Percentiles rank a stretch among this genome's conserved stretches.
These are phyloP conservation scores for Apus apus DNA, from an alignment of 2,113 vertebrate species.

Conservation along the genomic window DNA sequence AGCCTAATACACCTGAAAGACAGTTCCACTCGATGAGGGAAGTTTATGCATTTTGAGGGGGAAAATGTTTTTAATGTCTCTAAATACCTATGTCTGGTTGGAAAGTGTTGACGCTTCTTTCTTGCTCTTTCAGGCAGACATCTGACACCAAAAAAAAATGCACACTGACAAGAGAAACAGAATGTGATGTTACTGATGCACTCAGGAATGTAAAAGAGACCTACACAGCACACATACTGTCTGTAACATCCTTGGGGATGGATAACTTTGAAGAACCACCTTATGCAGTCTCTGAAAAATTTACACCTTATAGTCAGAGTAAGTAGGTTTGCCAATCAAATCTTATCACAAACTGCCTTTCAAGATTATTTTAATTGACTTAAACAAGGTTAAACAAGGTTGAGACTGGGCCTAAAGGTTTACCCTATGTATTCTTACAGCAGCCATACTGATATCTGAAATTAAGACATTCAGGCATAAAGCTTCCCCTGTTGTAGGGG, in stretches of 20 bases:
- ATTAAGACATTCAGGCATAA: neutral
- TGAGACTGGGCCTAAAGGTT: neutral
- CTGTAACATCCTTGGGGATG: neutral
- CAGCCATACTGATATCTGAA: neutral
- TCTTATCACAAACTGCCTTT: neutral
- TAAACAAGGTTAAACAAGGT: neutral
- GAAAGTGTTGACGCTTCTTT: neutral
- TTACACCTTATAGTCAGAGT: conserved; percentile 90
- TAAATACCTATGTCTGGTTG: neutral
- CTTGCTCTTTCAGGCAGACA: conserved; percentile 54
- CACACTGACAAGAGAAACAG: conserved; percentile 58
- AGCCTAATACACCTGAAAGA: neutral
- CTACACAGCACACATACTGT: conserved; percentile 83
- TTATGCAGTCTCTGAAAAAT: conserved; percentile 66
- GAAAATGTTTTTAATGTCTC: neutral
- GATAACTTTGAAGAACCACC: conserved; percentile 68
- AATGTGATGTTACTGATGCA: conserved; percentile 85
- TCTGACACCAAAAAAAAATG: conserved; percentile 76
- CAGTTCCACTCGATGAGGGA: neutral
- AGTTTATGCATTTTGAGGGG: neutral
- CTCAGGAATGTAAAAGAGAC: conserved; percentile 66
- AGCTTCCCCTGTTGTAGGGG: neutral
- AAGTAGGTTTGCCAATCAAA: conserved; percentile 59
- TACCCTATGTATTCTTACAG: neutral
- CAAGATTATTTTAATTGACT: neutral